Evolutionary conservation across 2,113 vertebrate species (phyloP).

Genomic region (Anolis carolinensis): DNA sequence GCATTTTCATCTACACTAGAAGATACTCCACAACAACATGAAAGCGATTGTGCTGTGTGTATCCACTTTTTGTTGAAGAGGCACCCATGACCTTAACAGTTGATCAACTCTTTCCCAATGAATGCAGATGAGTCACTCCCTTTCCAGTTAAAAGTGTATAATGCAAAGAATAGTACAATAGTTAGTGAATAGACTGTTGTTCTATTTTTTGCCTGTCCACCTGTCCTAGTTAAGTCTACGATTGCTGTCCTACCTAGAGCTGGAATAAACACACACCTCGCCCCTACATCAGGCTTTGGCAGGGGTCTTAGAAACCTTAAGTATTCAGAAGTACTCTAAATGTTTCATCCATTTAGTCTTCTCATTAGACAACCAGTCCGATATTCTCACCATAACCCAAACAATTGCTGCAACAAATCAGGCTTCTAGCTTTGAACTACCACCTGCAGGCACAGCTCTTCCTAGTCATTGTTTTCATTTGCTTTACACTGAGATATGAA

Average conservation of each 20-base stretch:
- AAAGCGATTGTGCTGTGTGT: slow-evolving; percentile 33
- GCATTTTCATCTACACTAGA: slow-evolving; percentile 35
- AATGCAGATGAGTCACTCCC: slow-evolving; percentile 70
- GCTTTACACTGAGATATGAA: not conserved
- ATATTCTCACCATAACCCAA: not conserved
- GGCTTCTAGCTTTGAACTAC: not conserved
- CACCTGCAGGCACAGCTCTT: not conserved
- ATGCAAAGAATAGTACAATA: slow-evolving; percentile 77
- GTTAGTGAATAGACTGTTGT: slow-evolving; percentile 63
- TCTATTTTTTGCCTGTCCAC: slow-evolving; percentile 66
- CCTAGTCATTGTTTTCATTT: not conserved
- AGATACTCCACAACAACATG: slow-evolving; percentile 39
- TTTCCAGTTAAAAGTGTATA: slow-evolving; percentile 74
- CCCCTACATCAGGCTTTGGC: slow-evolving; percentile 63
- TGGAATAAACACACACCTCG: slow-evolving; percentile 58
- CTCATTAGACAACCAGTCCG: slow-evolving; percentile 11
- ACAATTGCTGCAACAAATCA: not conserved
- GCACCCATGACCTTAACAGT: slow-evolving; percentile 63
- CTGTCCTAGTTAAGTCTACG: slow-evolving; percentile 67
- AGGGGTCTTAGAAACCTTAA: slow-evolving; percentile 66
- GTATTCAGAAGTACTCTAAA: slow-evolving; percentile 61
- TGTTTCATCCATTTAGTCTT: slow-evolving; percentile 45
- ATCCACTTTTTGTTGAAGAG: slow-evolving; percentile 18
- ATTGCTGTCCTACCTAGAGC: slow-evolving; percentile 46
- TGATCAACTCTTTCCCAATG: slow-evolving; percentile 74